phyloP scores from a whole-genome alignment of 2,113 vertebrate genomes.

The Oxyruncus cristatus region DNA sequence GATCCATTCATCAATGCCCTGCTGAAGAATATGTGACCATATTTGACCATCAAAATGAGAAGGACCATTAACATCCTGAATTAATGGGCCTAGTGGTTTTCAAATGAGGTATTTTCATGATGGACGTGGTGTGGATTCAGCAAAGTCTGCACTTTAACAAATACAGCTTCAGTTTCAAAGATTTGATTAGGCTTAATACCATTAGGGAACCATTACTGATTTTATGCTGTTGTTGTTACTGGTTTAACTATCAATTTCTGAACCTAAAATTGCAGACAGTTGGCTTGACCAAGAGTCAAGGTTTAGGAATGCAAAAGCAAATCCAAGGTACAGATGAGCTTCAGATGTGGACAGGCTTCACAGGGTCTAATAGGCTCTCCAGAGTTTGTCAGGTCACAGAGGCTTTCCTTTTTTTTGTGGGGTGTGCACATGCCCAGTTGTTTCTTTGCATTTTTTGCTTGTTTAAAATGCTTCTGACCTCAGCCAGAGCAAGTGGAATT shows the following conservation, averaged over 20 bases:
- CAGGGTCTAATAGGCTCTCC: not conserved
- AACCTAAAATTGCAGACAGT: constrained; percentile 70
- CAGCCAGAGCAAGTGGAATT: not conserved
- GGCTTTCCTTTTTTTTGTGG: not conserved
- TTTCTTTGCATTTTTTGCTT: not conserved
- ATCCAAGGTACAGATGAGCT: constrained; percentile 71
- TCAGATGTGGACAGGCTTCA: constrained; percentile 62
- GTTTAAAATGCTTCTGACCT: not conserved
- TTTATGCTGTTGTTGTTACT: constrained; percentile 67
- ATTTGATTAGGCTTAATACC: constrained; percentile 65
- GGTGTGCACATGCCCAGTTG: not conserved
- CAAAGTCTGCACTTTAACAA: constrained; percentile 66
- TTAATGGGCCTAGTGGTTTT: constrained; percentile 68
- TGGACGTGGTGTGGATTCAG: constrained; percentile 65
- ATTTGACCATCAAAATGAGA: constrained; percentile 17
- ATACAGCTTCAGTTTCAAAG: constrained; percentile 69
- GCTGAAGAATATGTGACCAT: constrained; percentile 41
- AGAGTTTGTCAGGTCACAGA: constrained; percentile 42
- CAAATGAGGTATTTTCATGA: constrained; percentile 64
- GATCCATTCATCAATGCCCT: not conserved
- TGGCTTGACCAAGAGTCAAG: constrained; percentile 69
- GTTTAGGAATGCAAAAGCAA: constrained; percentile 72
- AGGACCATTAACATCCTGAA: constrained; percentile 61
- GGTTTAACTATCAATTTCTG: constrained; percentile 69
- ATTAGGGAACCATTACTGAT: constrained; percentile 64